Evolutionary conservation across 2,113 vertebrate species (phyloP), one percentile per base, ranked within the genome.

Genomic region (Dasyprocta punctata): DNA sequence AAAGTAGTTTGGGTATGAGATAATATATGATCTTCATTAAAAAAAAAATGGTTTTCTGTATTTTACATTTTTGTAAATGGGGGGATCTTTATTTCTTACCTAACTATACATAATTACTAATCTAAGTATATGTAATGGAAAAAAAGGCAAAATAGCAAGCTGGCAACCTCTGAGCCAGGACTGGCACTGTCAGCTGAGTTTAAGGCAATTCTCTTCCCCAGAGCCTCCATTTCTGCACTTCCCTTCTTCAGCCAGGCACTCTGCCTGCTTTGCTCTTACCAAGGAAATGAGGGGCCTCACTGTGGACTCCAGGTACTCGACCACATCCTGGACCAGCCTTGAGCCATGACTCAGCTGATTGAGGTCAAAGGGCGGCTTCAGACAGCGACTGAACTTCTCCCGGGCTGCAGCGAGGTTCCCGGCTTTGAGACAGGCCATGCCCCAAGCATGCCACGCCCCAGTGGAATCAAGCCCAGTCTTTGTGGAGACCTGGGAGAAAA

Each of bases 391-490:
- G 84, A 99, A 99, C 98, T 99, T 99, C 98, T 99, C 99, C 97
- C 99, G 99, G 0, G 99, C 99, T 1, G 97, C 98, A 5, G 97
- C 96, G 54, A 99, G 98, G 97, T 99, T 99, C 4, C 99, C 99
- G 7, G 99, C 99, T 98, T 99, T 99, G 86, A 99, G 99, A 91
- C 99, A 99, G 24, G 99, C 99, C 99, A 99, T 99, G 19, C 99
- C 99, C 99, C 99, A 99, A 0, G 99, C 99, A 44, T 99, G 99
- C 99, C 99, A 99, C 0, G 99, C 99, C 9, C 99, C 99, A 0
- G 98, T 96, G 19, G 99, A 98, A 98, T 99, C 99, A 93, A 99
- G 99, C 0, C 99, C 99, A 61, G 99, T 99, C 98, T 99, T 99
- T 44, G 99, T 99, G 75, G 99, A 99, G 88, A 99, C 99, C 99